Evolutionary conservation across 2,113 vertebrate species (phyloP).

Genomic region (Scatophagus argus): DNA sequence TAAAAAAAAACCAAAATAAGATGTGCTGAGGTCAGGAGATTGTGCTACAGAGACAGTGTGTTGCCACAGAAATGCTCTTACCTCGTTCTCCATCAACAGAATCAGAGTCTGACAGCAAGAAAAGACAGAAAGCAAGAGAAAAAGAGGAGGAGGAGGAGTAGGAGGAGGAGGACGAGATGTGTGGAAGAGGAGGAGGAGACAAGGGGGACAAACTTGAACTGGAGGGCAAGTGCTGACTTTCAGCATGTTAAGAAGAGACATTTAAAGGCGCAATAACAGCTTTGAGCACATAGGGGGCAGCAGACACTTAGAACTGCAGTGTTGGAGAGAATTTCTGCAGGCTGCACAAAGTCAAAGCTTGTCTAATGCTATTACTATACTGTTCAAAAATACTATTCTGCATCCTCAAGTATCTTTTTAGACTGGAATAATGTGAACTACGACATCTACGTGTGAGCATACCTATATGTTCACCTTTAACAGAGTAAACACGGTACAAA

Average conservation of each 20-base stretch:
- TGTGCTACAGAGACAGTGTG: background rate
- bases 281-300: constrained; percentile 50
- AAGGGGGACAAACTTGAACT: constrained; percentile 39
- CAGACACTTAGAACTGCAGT: background rate
- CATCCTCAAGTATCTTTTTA: background rate
- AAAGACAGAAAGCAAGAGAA: constrained; percentile 15
- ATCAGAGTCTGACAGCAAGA: constrained; percentile 83
- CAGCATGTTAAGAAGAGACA: background rate
- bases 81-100: constrained; percentile 84
- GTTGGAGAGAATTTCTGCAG: background rate
- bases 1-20: background rate
- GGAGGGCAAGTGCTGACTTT: background rate
- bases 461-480: no score
- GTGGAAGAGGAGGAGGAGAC: constrained; percentile 59
- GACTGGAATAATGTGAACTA: no score
- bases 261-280: background rate
- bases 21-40: background rate
- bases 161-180: constrained; percentile 54
- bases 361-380: no score
- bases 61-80: constrained; percentile 76
- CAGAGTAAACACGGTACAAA: background rate
- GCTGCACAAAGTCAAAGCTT: background rate
- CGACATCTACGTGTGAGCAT: no score
- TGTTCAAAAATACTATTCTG: no score
- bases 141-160: constrained; percentile 55